Base-by-base conservation (phyloP, 2,797 vertebrate genomes). In the Typhlichthys subterraneus region DNA sequence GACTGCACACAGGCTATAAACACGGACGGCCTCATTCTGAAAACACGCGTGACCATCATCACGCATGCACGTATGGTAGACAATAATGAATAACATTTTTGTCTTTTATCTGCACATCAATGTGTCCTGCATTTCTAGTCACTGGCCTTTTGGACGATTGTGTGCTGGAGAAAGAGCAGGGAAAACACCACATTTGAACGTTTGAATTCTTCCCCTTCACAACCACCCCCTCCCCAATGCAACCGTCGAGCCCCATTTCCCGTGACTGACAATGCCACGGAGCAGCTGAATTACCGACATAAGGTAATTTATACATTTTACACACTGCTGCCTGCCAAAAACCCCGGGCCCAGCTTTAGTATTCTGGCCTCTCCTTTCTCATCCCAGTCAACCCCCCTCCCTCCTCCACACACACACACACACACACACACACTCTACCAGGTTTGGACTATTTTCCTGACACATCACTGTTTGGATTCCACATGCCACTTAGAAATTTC, bases 221-320 rank as follows among this genome's bases (percentile, higher is more conserved):
- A 89, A 88, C 52, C 79, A 61, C 77, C 80, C 63, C 61, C 77
- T 50, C 61, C 33, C 74, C 59, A 6, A n/a, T 60, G 42, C 70
- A 65, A 65, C 55, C 14, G 33, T 77, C 61, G 55, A 14, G 50
- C 79, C 58, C 65, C 57, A 57, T 69, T 64, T 69, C 63, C 60
- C 48, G 61, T 66, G 62, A 69, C 67, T 81, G 81, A 88, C 85
- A 89, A 84, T 86, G 82, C 83, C 91, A 88, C 85, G 88, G 91
- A 85, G 88, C 92, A 93, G 93, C 92, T 93, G 93, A 86, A 89
- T 78, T 67, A 85, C 80, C 90, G 92, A 93, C 93, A 91, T 91
- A 91, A 92, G 88, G 92, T 90, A 89, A 94, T 94, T 79, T 91
- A 91, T 93, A 92, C 91, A 93, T 95, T 94, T 95, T 93, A 93